Evolutionary conservation across 2,113 vertebrate species (phyloP), one percentile per base, ranked within the genome.

Genomic region (Dissostichus mawsoni): DNA sequence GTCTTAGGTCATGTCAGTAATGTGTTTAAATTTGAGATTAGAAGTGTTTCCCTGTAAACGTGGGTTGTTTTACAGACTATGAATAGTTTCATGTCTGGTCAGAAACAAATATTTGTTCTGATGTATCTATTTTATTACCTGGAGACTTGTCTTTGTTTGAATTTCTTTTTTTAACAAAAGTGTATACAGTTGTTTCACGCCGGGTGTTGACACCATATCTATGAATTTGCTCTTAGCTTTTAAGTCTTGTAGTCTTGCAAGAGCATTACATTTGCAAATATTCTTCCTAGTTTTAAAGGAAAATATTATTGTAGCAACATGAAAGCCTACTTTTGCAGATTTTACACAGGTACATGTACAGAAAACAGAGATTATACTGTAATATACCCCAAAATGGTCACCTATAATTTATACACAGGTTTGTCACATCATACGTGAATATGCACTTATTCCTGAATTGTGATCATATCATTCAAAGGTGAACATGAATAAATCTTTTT

Each of bases 291-390:
- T 91, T 94, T 92, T 92, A 90, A 89, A 88, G 89, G 86, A 88
- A 92, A 88, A 83, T 85, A 69, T 48, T 80, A 78, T 90, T 87
- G 87, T 90, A 92, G 93, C 90, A 87, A 56, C 74, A 83, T 84
- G 70, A 87, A 81, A 86, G 62, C 81, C 77, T 83, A 74, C 70
- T 81, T 91, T 87, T 88, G 75, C 82, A 79, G 88, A 87, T 89
- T 90, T 87, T 85, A 89, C 87, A 91, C 89, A 92, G 92, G 93
- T 93, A 91, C 91, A 84, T 89, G 88, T 92, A 91, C 84, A 93
- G 87, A 85, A 69, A 88, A 83, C 47, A 57, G 64, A 63, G 69
- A 87, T 73, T 72, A 73, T 84, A 61, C 74, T 89, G 71, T 86
- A 87, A 81, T 93, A 86, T 86, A 90, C 47, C 53, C 66, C 13